Evolutionary conservation across 2,888 invertebrate species (phyloP).

Genomic region (Heliconius aoede): DNA sequence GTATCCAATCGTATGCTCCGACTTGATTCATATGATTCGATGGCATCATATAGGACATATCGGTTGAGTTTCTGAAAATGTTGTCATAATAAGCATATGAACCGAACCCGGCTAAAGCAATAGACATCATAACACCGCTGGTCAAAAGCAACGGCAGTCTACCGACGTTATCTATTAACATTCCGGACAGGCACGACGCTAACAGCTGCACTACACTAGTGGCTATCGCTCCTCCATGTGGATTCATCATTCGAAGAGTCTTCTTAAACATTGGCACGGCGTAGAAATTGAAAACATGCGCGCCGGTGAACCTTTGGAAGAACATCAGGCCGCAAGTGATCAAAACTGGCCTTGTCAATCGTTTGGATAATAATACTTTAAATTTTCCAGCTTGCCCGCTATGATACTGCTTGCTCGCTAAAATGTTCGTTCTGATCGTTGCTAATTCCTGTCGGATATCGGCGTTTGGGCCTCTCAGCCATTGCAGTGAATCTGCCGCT

Average conservation of each 20-base stretch:
- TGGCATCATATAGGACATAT: slow-evolving; percentile 63
- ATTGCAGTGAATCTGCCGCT: slow-evolving; percentile 89
- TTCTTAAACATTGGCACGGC: slow-evolving; percentile 93
- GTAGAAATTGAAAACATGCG: slow-evolving; percentile 92
- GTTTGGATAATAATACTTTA: slow-evolving; percentile 70
- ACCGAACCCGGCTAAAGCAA: slow-evolving; percentile 92
- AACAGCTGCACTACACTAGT: slow-evolving; percentile 92
- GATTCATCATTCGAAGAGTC: slow-evolving; percentile 91
- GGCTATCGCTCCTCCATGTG: slow-evolving; percentile 92
- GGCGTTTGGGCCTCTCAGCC: slow-evolving; percentile 90
- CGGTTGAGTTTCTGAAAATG: slow-evolving; percentile 74
- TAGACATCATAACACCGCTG: slow-evolving; percentile 92
- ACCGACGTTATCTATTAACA: slow-evolving; percentile 93
- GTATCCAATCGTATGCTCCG: slow-evolving; percentile 90
- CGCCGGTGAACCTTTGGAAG: slow-evolving; percentile 93
- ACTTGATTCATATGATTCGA: slow-evolving; percentile 10
- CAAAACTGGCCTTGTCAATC: slow-evolving; percentile 87
- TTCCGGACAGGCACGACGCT: slow-evolving; percentile 91
- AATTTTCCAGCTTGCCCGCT: slow-evolving; percentile 67
- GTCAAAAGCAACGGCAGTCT: slow-evolving; percentile 91
- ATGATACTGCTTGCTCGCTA: slow-evolving; percentile 75
- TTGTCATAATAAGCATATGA: slow-evolving; percentile 92
- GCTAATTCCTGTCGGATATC: slow-evolving; percentile 90
- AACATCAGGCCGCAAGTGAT: slow-evolving; percentile 94
- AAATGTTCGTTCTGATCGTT: slow-evolving; percentile 87